phyloP scores from a whole-genome alignment of 2,797 vertebrate species.

The Pterois miles region DNA sequence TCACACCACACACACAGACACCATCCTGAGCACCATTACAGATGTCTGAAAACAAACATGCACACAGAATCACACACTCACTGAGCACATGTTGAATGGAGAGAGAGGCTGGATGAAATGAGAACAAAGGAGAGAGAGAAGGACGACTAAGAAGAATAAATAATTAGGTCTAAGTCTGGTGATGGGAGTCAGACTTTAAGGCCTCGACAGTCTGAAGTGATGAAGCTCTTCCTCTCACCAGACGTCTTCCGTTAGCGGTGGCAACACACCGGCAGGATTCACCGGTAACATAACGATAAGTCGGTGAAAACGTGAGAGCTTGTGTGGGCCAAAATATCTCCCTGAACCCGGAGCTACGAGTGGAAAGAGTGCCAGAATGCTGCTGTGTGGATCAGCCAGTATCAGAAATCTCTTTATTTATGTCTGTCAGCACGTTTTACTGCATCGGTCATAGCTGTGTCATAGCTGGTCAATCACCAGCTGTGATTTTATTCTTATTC shows the following conservation, averaged over 20 bases:
- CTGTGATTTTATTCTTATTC: too few relatives aligned
- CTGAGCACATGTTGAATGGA: slow-evolving; percentile 69
- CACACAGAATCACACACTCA: slow-evolving; percentile 50
- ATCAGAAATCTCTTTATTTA: too few relatives aligned
- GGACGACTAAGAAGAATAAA: slow-evolving; percentile 24
- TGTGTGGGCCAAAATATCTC: too few relatives aligned
- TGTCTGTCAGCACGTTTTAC: too few relatives aligned
- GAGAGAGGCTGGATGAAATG: slow-evolving; percentile 18
- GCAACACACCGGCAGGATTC: background rate
- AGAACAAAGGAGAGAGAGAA: slow-evolving; percentile 29
- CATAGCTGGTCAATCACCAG: too few relatives aligned
- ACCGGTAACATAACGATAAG: background rate
- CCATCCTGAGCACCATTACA: slow-evolving; percentile 41
- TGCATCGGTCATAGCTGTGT: too few relatives aligned
- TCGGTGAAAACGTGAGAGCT: too few relatives aligned
- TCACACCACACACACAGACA: slow-evolving; percentile 14
- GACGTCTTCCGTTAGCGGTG: slow-evolving; percentile 20
- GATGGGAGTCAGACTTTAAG: slow-evolving; percentile 22
- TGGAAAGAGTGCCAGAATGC: too few relatives aligned
- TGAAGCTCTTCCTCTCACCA: background rate
- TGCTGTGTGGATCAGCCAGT: too few relatives aligned
- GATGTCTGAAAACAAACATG: slow-evolving; percentile 63
- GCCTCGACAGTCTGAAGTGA: slow-evolving; percentile 1
- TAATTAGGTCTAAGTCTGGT: background rate
- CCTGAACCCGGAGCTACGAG: too few relatives aligned